Evolutionary conservation across 1,140 invertebrate species (phyloP).

Genomic region (Drosophila melanica): DNA sequence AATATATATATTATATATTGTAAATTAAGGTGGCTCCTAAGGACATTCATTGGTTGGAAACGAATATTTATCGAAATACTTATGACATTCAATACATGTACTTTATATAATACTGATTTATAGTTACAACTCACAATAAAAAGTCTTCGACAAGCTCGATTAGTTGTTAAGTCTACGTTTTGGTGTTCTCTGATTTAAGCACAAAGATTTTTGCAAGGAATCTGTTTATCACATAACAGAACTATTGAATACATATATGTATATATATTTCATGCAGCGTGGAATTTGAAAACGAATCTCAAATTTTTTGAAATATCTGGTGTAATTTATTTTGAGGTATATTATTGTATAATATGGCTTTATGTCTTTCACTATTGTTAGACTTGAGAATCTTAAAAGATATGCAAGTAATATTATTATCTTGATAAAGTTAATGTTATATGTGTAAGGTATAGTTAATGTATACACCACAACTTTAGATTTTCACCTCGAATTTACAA

Average conservation of each 20-base stretch:
- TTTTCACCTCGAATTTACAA: slow-evolving; percentile 52
- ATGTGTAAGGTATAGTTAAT: slow-evolving; percentile 2
- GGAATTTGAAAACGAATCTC: slow-evolving; percentile 6
- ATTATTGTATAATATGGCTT: slow-evolving; percentile 35
- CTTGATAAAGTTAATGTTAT: slow-evolving; percentile 2
- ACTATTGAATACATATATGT: slow-evolving; percentile 1
- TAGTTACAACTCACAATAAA: slow-evolving; percentile 30
- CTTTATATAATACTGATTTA: slow-evolving; percentile 3
- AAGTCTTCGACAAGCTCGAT: slow-evolving; percentile 47
- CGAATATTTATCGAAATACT: neutral
- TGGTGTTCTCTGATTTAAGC: neutral
- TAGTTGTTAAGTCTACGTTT: slow-evolving; percentile 25
- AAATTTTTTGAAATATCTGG: slow-evolving; percentile 37
- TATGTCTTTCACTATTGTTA: slow-evolving; percentile 56
- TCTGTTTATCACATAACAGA: slow-evolving; percentile 9
- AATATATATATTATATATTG: neutral
- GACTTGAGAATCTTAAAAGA: slow-evolving; percentile 28
- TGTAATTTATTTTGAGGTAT: slow-evolving; percentile 42
- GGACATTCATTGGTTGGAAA: neutral
- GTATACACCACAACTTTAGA: neutral
- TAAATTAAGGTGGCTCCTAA: neutral
- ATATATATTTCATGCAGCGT: neutral
- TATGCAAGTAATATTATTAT: neutral
- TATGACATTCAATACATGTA: neutral
- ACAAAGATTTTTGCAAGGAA: neutral